A percentile compares a stretch with the other conserved stretches of the same genome.
phyloP scores from a whole-genome alignment of 1,140 invertebrate species.

The Sitophilus oryzae region DNA sequence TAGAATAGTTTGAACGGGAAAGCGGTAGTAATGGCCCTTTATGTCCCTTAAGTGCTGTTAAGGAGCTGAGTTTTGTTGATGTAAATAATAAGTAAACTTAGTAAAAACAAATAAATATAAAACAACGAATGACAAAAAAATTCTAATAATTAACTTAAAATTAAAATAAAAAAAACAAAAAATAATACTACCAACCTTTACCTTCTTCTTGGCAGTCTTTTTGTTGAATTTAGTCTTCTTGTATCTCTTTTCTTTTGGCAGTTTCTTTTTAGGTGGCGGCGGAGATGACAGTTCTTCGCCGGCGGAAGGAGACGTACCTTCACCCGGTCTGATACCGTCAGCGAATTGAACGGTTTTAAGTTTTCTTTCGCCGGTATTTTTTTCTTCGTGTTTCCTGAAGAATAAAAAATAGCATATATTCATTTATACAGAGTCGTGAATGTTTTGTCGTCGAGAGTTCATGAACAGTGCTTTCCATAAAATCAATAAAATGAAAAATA shows the following conservation, averaged over 20 bases:
- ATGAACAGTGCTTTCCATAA: too few relatives aligned
- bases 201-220: conserved; percentile 51
- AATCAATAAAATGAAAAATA: too few relatives aligned
- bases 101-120: too few relatives aligned
- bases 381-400: background rate
- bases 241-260: conserved; percentile 47
- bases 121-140: too few relatives aligned
- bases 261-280: conserved; percentile 47
- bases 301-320: conserved; percentile 58
- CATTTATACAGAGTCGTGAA: background rate
- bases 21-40: too few relatives aligned
- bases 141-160: too few relatives aligned
- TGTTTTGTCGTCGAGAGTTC: too few relatives aligned
- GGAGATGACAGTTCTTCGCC: conserved; percentile 60
- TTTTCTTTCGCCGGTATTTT: conserved; percentile 1
- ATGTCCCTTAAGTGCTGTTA: too few relatives aligned
- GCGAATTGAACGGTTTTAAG: conserved; percentile 55
- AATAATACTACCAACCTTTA: conserved; percentile 34
- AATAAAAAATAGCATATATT: too few relatives aligned
- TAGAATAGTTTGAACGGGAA: too few relatives aligned
- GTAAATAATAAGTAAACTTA: too few relatives aligned
- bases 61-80: too few relatives aligned
- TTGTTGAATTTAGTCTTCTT: conserved; percentile 48
- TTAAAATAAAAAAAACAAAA: conserved; percentile 7
- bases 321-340: conserved; percentile 58